Evolutionary conservation across 35 echinoderm and acorn worm genomes (phyloP).

Genomic region (Patiria miniata): DNA sequence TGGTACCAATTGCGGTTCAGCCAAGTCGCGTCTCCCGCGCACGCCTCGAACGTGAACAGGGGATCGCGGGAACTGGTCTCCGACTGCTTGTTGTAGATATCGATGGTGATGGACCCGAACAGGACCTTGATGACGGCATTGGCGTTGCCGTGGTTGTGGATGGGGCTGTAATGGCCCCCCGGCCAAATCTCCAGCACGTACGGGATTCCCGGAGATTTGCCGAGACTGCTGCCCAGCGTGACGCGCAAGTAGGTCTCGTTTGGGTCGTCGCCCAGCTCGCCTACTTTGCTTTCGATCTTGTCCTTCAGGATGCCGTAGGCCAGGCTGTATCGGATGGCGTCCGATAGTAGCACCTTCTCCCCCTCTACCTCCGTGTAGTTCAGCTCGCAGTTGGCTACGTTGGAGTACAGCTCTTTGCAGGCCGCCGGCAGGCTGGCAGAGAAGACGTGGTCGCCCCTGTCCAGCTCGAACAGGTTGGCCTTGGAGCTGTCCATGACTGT

Average conservation of each 20-base stretch:
- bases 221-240: slow-evolving; percentile 30
- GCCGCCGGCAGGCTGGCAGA: slow-evolving; percentile 39
- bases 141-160: slow-evolving; percentile 59
- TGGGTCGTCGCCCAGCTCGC: slow-evolving; percentile 1
- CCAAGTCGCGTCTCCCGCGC: slow-evolving; percentile 41
- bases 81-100: slow-evolving; percentile 39
- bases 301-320: background rate
- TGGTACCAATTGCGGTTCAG: slow-evolving; percentile 53
- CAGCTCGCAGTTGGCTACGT: slow-evolving; percentile 6
- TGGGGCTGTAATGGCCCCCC: slow-evolving; percentile 29
- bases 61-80: background rate
- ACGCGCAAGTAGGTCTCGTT: slow-evolving; percentile 32
- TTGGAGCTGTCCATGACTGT: slow-evolving; percentile 43
- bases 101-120: slow-evolving; percentile 19
- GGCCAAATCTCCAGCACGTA: slow-evolving; percentile 65
- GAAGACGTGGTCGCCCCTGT: slow-evolving; percentile 25
- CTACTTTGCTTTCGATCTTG: slow-evolving; percentile 26
- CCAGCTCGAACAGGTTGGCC: slow-evolving; percentile 39
- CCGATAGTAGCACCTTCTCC: background rate
- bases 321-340: slow-evolving; percentile 54
- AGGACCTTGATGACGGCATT: slow-evolving; percentile 55
- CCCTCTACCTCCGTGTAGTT: background rate
- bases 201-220: slow-evolving; percentile 53
- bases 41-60: background rate
- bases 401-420: slow-evolving; percentile 27